These are phyloP conservation scores for Orbicella faveolata DNA, from an alignment of 64 coral and sea anemone genomes.

Conservation along the genomic window DNA sequence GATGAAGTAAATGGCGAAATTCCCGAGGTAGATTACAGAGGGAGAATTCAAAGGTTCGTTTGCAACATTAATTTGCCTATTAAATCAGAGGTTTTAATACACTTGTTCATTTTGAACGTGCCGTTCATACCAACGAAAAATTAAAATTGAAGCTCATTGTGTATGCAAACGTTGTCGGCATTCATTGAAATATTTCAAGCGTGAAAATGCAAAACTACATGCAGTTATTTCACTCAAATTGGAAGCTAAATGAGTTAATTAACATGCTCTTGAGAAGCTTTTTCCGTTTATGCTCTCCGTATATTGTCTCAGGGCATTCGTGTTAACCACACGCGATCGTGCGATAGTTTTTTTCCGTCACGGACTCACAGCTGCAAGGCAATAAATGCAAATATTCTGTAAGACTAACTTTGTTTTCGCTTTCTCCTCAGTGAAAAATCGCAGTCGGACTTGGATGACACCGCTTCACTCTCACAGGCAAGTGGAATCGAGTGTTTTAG, in stretches of 20 bases:
- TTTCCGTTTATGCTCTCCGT: too few species aligned
- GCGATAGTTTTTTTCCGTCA: background rate
- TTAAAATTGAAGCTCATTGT: background rate
- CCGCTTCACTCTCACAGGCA: background rate
- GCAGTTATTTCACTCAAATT: too few species aligned
- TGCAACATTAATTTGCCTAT: too few species aligned
- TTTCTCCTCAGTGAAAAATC: conserved; percentile 32
- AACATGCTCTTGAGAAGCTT: too few species aligned
- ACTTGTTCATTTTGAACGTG: background rate
- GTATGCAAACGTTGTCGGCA: background rate
- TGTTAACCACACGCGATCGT: background rate
- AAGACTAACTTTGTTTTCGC: background rate
- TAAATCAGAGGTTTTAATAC: background rate
- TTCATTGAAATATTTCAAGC: too few species aligned
- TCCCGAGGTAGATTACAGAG: conserved; percentile 60
- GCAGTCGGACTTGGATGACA: background rate
- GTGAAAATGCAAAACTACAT: too few species aligned
- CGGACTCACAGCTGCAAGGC: too few species aligned
- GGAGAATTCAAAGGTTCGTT: conserved; percentile 44
- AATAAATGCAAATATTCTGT: too few species aligned
- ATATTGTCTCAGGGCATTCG: too few species aligned
- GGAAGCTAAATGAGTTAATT: too few species aligned
- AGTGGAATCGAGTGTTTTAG: background rate
- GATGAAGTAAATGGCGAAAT: conserved; percentile 62
- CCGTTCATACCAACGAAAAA: background rate